phyloP scores from a whole-genome alignment of 1,140 invertebrate genomes.

The Diuraphis noxia region DNA sequence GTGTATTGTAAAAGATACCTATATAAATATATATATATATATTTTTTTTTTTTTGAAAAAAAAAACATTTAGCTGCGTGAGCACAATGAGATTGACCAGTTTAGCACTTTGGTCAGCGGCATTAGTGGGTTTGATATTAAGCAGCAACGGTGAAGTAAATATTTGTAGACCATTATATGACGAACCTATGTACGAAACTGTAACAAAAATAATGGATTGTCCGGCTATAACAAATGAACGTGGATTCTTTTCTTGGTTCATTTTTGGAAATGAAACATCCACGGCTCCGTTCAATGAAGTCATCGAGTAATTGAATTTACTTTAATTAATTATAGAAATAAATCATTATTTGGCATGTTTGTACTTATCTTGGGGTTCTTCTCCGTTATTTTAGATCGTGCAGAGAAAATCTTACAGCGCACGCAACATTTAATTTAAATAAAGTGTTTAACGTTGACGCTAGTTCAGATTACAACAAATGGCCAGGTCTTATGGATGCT shows the following conservation, averaged over 20 bases:
- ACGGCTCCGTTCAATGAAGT: constrained; percentile 43
- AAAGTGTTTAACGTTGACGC: constrained; percentile 68
- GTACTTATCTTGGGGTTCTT: neutral
- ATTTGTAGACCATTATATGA: constrained; percentile 69
- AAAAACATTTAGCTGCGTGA: constrained; percentile 17
- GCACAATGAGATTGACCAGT: constrained; percentile 9
- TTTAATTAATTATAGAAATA: neutral
- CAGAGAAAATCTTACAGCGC: constrained; percentile 69
- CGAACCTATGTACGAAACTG: constrained; percentile 64
- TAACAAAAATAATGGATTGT: constrained; percentile 66
- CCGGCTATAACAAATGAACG: constrained; percentile 63
- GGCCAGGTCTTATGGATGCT: constrained; percentile 65
- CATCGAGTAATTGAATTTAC: constrained; percentile 14
- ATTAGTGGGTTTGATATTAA: constrained; percentile 56
- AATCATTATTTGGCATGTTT: neutral
- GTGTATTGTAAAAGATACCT: too few species aligned
- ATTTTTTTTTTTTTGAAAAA: too few species aligned
- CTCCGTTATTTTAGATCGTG: constrained; percentile 65
- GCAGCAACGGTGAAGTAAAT: constrained; percentile 61
- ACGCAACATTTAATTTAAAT: constrained; percentile 72
- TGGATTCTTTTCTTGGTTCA: constrained; percentile 66
- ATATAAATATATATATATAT: too few species aligned
- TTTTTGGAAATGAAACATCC: constrained; percentile 59
- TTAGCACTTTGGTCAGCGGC: constrained; percentile 57
- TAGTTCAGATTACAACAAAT: constrained; percentile 66